Evolutionary conservation across 2,113 vertebrate species (phyloP), one percentile per base, ranked within the genome.

Genomic region (Siniperca chuatsi): DNA sequence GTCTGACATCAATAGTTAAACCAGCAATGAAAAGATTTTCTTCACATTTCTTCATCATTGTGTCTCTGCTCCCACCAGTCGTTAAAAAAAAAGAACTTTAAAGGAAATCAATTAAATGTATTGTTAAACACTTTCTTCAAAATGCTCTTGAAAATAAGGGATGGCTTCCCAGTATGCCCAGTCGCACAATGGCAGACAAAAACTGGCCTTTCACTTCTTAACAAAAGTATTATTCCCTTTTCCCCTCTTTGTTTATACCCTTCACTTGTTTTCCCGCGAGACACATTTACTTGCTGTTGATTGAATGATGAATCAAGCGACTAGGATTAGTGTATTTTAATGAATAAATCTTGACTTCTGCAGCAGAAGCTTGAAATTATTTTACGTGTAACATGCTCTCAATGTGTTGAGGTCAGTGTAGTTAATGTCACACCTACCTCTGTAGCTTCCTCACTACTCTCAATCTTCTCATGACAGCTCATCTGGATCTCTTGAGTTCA

Each of bases 401-500:
- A 4, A 6, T 23, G 37, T 35, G 67, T 48, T 57, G 11, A 37
- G 1, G 15, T 4, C 1, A 8, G 13, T 52, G 65, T 2, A 21
- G 23, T 20, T 13, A 10, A 48, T 20, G 11, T 69, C 37, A 69
- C 13, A 79, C 79, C 1, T 74, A 92, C 90, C 81, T 93, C 71
- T 69, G 75, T 88, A 11, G 73, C 62, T 50, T 88, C 78, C 60
- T 91, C 82, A 78, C 40, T 68, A 5, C 55, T 90, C 50, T 86
- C 33, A 0, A 75, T 82, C 77, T 83, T 85, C 81, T 93, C 83
- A 1, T 77, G 33, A 25, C 69, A 86, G 62, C 25, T 91, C 87
- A 88, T n/a, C 25, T 88, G 81, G 21, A 87, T 75, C 61, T 89
- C 94, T 94, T 21, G 1, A 76, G 35, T 54, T 55, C 33, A 65